Evolutionary conservation across 2,888 invertebrate species (phyloP).

Genomic region (Mactromeris polynyma): DNA sequence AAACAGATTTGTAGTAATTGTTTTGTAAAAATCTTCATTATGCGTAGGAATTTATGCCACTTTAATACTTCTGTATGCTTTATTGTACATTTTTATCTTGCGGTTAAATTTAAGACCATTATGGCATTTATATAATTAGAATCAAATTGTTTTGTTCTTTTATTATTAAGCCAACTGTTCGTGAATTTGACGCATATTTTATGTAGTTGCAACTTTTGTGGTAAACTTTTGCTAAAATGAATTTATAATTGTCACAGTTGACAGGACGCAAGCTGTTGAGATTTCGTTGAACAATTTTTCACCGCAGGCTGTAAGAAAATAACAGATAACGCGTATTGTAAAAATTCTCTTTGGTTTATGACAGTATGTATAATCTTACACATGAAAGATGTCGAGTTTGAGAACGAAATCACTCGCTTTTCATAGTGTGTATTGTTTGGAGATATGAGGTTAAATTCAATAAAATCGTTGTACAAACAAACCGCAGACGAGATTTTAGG

Average conservation of each 20-base stretch:
- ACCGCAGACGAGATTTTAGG: constrained; percentile 23
- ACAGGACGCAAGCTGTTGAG: constrained; percentile 4
- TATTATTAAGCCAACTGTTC: background rate
- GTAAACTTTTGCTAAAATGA: background rate
- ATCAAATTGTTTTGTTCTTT: background rate
- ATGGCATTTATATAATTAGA: background rate
- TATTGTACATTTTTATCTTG: constrained; percentile 9
- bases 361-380: constrained; percentile 24
- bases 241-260: constrained; percentile 23
- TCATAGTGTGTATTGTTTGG: constrained; percentile 29
- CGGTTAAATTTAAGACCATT: background rate
- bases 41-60: constrained; percentile 8
- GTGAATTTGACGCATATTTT: background rate
- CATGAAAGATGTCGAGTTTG: constrained; percentile 6
- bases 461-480: constrained; percentile 44
- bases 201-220: background rate
- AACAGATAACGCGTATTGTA: constrained; percentile 41
- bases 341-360: constrained; percentile 5
- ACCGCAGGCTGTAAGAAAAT: constrained; percentile 22
- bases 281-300: constrained; percentile 35
- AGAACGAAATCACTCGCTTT: constrained; percentile 23
- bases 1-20: background rate
- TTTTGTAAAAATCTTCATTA: background rate
- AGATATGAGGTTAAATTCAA: constrained; percentile 27
- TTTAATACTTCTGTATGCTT: background rate